phyloP scores from a whole-genome alignment of 2,797 vertebrate genomes.

The Ciconia nigra region DNA sequence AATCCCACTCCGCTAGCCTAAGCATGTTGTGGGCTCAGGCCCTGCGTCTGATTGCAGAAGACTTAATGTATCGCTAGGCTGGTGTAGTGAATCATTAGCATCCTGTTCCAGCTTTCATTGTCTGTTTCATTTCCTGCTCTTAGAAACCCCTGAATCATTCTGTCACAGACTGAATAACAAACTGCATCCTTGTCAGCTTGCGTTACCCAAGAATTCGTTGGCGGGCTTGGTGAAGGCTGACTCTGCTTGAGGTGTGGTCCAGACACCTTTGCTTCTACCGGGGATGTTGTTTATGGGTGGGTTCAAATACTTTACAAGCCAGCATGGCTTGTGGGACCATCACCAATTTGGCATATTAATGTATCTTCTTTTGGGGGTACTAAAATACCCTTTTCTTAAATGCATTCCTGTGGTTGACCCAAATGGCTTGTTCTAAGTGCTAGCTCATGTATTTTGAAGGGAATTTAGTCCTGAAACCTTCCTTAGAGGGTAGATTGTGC shows the following conservation, averaged over 20 bases:
- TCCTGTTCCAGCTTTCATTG: slow-evolving; percentile 67
- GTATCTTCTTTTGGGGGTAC: background rate
- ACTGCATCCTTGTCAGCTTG: slow-evolving; percentile 40
- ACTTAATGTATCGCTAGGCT: slow-evolving; percentile 55
- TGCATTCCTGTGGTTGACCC: slow-evolving; percentile 24
- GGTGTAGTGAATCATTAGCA: slow-evolving; percentile 69
- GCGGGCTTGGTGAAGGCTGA: background rate
- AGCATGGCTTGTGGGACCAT: background rate
- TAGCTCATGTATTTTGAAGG: background rate
- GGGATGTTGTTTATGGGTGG: background rate
- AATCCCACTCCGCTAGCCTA: slow-evolving; percentile 6
- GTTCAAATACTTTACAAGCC: background rate
- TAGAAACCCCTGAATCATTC: slow-evolving; percentile 65
- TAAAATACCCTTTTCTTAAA: background rate
- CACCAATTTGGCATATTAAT: background rate
- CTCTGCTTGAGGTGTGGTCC: background rate
- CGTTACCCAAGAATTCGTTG: slow-evolving; percentile 41
- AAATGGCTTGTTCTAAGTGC: background rate
- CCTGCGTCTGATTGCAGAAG: slow-evolving; percentile 17
- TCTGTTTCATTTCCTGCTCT: slow-evolving; percentile 67
- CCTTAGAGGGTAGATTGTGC: background rate
- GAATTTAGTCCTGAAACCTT: background rate
- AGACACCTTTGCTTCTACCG: background rate
- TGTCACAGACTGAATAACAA: slow-evolving; percentile 56
- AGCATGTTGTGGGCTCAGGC: background rate